phyloP scores from a whole-genome alignment of 2,888 invertebrate species.

The Synergus laeviventris region DNA sequence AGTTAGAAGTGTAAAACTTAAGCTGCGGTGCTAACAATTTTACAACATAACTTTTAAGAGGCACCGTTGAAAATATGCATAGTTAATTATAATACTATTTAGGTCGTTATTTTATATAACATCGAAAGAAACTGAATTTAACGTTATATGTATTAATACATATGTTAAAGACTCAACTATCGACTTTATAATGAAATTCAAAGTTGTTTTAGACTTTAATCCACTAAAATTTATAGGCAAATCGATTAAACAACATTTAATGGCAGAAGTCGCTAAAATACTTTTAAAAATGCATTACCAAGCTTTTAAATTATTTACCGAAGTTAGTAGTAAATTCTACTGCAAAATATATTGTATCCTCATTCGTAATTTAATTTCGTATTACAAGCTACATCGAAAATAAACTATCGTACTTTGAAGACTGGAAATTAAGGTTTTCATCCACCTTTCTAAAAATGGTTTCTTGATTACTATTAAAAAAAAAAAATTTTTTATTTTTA shows the following conservation, averaged over 20 bases:
- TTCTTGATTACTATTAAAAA: background rate
- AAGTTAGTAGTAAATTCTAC: constrained; percentile 13
- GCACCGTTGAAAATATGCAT: constrained; percentile 23
- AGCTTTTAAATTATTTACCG: constrained; percentile 34
- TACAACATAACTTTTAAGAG: constrained; percentile 6
- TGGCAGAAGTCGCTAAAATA: background rate
- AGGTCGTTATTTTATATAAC: constrained; percentile 13
- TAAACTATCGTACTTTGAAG: background rate
- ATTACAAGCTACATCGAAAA: background rate
- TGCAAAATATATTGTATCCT: constrained; percentile 12
- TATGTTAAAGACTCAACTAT: constrained; percentile 20
- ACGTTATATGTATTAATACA: constrained; percentile 8
- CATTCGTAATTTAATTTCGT: constrained; percentile 10
- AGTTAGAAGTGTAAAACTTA: background rate
- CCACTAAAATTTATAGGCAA: background rate
- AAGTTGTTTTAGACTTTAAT: constrained; percentile 28
- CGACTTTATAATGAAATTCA: constrained; percentile 14
- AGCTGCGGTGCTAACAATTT: constrained; percentile 32
- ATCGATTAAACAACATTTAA: constrained; percentile 27
- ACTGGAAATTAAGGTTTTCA: background rate
- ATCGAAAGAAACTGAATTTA: background rate
- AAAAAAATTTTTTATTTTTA: background rate
- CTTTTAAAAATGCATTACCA: constrained; percentile 18
- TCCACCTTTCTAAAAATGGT: background rate
- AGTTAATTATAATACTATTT: constrained; percentile 21